Percentiles rank a stretch among this genome's conserved stretches.
These are phyloP conservation scores for Onychomys torridus DNA, from an alignment of 2,797 vertebrate genomes.

Conservation along the genomic window DNA sequence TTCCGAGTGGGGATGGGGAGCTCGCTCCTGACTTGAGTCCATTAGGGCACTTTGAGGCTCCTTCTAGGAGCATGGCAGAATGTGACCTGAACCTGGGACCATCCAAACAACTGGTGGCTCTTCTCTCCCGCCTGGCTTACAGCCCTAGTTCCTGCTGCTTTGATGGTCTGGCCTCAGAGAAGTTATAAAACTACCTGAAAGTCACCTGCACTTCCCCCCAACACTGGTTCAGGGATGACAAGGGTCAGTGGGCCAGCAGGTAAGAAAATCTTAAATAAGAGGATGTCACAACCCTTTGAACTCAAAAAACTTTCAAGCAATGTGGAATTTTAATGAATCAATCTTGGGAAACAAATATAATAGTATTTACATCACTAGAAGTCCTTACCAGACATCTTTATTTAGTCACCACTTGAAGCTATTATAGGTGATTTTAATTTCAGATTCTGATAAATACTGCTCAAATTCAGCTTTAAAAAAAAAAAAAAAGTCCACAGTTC, in stretches of 20 bases:
- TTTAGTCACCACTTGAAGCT: neutral
- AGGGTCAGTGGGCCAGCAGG: neutral
- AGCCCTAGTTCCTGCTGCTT: neutral
- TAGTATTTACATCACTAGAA: neutral
- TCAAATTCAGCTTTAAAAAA: constrained; percentile 6
- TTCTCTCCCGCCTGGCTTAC: neutral
- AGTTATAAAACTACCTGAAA: neutral
- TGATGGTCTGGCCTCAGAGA: neutral
- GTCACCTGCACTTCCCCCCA: too few relatives aligned
- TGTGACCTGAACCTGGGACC: neutral
- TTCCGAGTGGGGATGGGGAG: neutral
- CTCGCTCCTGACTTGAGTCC: neutral
- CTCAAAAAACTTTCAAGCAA: neutral
- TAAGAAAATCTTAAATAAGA: neutral
- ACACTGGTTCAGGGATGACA: neutral
- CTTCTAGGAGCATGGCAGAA: neutral
- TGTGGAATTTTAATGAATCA: neutral
- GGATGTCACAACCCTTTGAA: neutral
- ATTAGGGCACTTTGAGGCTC: neutral
- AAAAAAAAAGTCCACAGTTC: neutral
- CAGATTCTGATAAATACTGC: neutral
- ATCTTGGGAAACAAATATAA: neutral
- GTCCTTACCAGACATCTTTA: neutral
- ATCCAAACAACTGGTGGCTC: neutral
- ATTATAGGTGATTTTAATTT: constrained; percentile 31